Percentiles rank a stretch among this genome's conserved stretches.
Evolutionary conservation across 2,113 vertebrate species (phyloP).

Genomic region (Falco punctatus): DNA sequence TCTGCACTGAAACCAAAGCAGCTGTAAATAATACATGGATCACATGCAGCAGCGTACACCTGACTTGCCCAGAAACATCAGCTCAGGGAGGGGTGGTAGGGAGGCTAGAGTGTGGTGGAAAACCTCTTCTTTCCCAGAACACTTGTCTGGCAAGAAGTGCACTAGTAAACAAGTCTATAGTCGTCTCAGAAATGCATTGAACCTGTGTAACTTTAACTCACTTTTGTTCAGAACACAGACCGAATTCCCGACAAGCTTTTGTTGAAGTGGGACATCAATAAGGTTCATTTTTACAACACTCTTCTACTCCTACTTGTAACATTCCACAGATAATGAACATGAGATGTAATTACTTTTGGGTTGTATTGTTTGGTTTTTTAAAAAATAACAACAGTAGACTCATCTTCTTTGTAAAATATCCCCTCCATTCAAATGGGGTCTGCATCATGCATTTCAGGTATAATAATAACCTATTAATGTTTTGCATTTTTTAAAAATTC

Average conservation of each 20-base stretch:
- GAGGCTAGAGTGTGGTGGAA: background rate
- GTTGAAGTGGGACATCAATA: background rate
- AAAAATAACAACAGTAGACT: background rate
- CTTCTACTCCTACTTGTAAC: background rate
- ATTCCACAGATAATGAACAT: background rate
- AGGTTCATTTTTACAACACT: background rate
- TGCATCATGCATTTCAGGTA: background rate
- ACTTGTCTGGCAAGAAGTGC: background rate
- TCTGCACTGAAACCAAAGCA: background rate
- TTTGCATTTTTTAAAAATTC: background rate
- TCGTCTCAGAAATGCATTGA: background rate
- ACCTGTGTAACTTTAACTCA: background rate
- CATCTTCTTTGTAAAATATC: background rate
- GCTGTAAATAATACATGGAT: background rate
- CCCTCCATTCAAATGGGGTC: background rate
- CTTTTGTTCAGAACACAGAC: background rate
- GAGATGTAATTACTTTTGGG: background rate
- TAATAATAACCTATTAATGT: background rate
- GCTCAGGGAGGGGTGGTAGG: background rate
- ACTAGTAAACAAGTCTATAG: accelerated
- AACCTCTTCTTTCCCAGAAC: background rate
- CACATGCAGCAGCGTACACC: background rate
- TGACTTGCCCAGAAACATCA: background rate
- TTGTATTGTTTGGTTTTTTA: background rate
- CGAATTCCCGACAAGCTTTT: background rate